phyloP scores from a whole-genome alignment of 1,140 invertebrate species.

The Sitobion miscanthi region DNA sequence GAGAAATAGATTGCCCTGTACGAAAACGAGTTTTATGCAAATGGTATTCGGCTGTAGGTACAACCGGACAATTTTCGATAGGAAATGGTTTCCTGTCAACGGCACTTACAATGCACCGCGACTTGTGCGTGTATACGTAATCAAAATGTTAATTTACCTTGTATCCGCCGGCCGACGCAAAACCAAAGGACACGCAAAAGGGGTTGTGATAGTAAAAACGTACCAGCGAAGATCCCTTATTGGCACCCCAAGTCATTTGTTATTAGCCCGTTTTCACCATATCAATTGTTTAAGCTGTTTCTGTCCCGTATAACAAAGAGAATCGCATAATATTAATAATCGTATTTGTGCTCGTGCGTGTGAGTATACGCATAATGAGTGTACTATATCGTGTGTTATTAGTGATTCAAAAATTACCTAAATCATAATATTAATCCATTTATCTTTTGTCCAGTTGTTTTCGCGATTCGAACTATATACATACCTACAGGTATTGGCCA shows the following conservation, averaged over 20 bases:
- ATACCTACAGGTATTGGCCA: neutral
- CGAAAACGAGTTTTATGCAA: slow-evolving; percentile 30
- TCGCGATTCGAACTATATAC: neutral
- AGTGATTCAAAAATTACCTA: neutral
- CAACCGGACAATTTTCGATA: slow-evolving; percentile 27
- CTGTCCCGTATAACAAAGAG: neutral
- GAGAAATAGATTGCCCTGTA: neutral
- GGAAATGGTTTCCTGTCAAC: slow-evolving; percentile 14
- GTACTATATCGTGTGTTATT: neutral
- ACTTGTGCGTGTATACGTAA: neutral
- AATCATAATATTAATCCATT: neutral
- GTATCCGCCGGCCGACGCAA: neutral
- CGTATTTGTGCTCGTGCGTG: neutral
- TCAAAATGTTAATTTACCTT: slow-evolving; percentile 55
- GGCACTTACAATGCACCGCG: neutral
- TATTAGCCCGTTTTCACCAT: neutral
- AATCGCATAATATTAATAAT: slow-evolving; percentile 25
- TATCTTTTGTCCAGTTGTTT: neutral
- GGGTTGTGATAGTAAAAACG: neutral
- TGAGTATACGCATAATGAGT: neutral
- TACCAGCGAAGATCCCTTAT: neutral
- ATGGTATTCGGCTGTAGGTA: neutral
- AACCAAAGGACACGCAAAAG: slow-evolving; percentile 1
- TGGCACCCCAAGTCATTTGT: neutral
- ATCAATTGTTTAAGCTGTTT: slow-evolving; percentile 18